These are phyloP conservation scores for Smittia sp. DNA, from an alignment of 2,888 invertebrate species.

Conservation along the genomic window DNA sequence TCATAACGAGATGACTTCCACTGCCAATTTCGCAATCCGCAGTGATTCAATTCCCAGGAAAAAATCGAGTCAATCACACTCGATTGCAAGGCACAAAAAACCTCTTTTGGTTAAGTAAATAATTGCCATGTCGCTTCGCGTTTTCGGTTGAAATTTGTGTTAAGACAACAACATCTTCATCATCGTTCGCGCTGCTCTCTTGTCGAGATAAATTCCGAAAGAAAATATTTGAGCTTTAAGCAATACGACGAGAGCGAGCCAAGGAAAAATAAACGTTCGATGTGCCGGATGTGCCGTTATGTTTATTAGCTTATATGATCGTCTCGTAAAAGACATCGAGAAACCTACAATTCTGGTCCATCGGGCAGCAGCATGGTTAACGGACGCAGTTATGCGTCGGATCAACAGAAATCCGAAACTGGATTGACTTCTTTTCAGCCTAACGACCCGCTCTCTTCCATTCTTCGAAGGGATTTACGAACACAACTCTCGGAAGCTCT, in stretches of 20 bases:
- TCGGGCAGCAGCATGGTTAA: constrained; percentile 14
- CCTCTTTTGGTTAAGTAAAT: constrained; percentile 4
- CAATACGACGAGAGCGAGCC: background rate
- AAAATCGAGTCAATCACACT: constrained; percentile 14
- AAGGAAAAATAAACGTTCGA: constrained; percentile 11
- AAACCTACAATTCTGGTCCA: constrained; percentile 40
- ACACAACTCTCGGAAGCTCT: background rate
- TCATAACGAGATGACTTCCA: background rate
- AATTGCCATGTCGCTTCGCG: constrained; percentile 31
- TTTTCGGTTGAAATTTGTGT: constrained; percentile 27
- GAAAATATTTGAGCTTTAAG: background rate
- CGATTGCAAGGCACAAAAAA: background rate
- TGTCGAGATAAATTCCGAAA: background rate
- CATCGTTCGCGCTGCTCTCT: background rate
- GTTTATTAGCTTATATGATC: constrained; percentile 40
- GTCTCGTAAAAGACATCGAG: constrained; percentile 21
- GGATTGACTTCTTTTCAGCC: constrained; percentile 25
- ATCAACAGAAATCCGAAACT: constrained; percentile 30
- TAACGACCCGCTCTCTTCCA: background rate
- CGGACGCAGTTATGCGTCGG: background rate
- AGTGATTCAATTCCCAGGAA: constrained; percentile 3
- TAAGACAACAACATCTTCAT: constrained; percentile 40
- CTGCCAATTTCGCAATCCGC: background rate
- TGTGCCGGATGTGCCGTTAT: constrained; percentile 41
- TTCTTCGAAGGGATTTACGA: background rate